Percentiles rank a stretch among this genome's conserved stretches.
phyloP scores from a whole-genome alignment of 37 sponge, comb jelly and placozoan species.

The Spongilla lacustris region DNA sequence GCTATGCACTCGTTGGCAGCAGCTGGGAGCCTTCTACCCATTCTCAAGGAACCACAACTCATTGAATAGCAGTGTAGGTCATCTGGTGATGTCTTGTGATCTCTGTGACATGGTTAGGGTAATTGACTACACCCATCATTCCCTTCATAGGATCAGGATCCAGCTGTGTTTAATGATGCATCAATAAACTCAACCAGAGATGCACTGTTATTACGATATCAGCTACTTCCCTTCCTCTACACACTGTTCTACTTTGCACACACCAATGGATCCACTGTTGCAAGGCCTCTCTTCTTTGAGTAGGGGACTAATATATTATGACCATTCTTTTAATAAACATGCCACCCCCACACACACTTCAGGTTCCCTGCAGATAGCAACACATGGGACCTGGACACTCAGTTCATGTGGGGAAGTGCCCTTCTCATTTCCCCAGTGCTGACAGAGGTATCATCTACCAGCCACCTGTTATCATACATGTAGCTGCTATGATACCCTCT shows the following conservation, averaged over 20 bases:
- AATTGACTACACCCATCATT: too few species aligned
- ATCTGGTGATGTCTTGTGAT: background rate
- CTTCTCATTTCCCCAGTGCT: conserved; percentile 74
- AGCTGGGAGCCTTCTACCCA: conserved; percentile 89
- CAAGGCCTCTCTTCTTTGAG: conserved; percentile 80
- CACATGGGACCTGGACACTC: conserved; percentile 54
- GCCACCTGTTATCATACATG: background rate
- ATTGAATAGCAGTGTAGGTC: background rate
- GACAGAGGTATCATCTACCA: conserved; percentile 11
- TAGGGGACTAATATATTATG: too few species aligned
- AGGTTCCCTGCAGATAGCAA: conserved; percentile 66
- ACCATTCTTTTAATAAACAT: too few species aligned
- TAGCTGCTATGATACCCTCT: conserved; percentile 34
- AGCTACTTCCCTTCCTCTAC: conserved; percentile 87
- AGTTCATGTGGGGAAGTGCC: conserved; percentile 78
- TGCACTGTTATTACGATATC: conserved; percentile 53
- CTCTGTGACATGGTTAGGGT: too few species aligned
- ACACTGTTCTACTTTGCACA: conserved; percentile 85
- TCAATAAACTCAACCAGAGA: conserved; percentile 23
- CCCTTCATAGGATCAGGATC: conserved; percentile 83
- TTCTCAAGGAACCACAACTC: conserved; percentile 86
- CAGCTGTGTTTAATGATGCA: conserved; percentile 42
- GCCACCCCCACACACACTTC: background rate
- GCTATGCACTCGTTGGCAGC: conserved; percentile 81
- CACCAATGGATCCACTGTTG: conserved; percentile 65